Conservation (phyloP, 2,888 invertebrate genomes). For the Machimus atricapillus region DNA sequence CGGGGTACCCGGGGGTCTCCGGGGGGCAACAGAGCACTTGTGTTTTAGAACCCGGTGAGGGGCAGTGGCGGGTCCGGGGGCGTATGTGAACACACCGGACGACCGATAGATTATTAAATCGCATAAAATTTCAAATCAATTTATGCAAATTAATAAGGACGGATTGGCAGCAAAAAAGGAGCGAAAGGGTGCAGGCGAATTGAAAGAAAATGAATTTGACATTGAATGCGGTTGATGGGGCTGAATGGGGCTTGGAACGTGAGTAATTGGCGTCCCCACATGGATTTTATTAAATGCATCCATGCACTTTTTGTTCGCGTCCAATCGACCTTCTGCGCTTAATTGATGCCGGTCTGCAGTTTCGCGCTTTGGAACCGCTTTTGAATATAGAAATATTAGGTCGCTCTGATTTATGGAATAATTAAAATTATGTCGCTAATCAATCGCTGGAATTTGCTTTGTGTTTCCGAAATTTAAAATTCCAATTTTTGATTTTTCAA, state of each 20-base stretch:
- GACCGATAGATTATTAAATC: slow-evolving; percentile 30
- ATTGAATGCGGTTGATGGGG: slow-evolving; percentile 1
- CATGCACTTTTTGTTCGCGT: not conserved
- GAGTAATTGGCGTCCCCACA: slow-evolving; percentile 2
- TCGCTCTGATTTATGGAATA: not conserved
- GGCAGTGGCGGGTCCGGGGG: not conserved
- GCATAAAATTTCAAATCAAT: slow-evolving; percentile 58
- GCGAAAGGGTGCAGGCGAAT: slow-evolving; percentile 12
- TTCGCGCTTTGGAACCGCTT: not conserved
- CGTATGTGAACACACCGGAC: not conserved
- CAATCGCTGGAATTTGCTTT: not conserved
- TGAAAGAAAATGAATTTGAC: slow-evolving; percentile 10
- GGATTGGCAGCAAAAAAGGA: slow-evolving; percentile 3
- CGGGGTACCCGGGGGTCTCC: no score
- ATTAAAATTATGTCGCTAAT: not conserved
- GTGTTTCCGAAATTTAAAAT: not conserved
- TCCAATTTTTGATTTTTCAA: not conserved
- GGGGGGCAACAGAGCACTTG: not conserved
- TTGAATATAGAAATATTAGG: not conserved
- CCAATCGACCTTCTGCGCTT: not conserved
- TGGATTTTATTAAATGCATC: not conserved
- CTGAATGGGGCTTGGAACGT: not conserved
- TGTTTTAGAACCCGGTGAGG: not conserved
- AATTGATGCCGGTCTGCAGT: not conserved
- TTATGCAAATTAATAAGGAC: slow-evolving; percentile 62